Evolutionary conservation across 2,797 vertebrate genomes (phyloP), one percentile per base, ranked within the genome.

Genomic region (Oreochromis grahami): DNA sequence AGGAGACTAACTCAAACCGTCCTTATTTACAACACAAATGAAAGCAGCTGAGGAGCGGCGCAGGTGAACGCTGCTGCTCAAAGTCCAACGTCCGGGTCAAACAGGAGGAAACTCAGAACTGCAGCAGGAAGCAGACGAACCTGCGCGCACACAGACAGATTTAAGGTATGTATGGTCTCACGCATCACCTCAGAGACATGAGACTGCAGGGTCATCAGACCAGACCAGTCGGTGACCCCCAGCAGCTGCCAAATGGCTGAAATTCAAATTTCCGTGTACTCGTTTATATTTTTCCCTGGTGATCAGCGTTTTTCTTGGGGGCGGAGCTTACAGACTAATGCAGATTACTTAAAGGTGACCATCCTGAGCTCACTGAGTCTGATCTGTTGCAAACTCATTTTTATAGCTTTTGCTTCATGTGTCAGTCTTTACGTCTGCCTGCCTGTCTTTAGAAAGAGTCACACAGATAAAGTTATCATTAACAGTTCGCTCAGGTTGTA

Each of bases 111-210:
- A 12, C 15, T 26, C 6, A 45, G 24, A 72, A 74, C 26, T 7
- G 17, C 70, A n/a, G 70, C 70, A n/a, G 45, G 70, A 74, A 74
- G 70, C 43, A n/a, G 70, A 32, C 2, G 15, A 19, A 74, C 68
- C 68, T 72, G 43, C 24, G 5, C 0, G 1, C n/a, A 34, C 56
- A 50, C 8, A 72, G 4, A 17, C 1, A 1, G 1, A 32, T 13
- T 50, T 32, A 48, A n/a, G 43, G 10, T 0, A 7, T 29, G 68
- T 7, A 9, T 48, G 21, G 2, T 68, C n/a, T 41, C 7, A 0
- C 21, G 3, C 14, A 1, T 48, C 70, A 13, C 26, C 19, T 48
- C 26, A 0, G 15, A 19, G 10, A 74, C 4, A n/a, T 1, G 24
- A 48, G 68, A 32, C 68, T 17, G 43, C 48, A 50, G 24, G 1